These are phyloP conservation scores for Barnardius zonarius DNA, from an alignment of 2,113 vertebrate genomes.

Conservation along the genomic window DNA sequence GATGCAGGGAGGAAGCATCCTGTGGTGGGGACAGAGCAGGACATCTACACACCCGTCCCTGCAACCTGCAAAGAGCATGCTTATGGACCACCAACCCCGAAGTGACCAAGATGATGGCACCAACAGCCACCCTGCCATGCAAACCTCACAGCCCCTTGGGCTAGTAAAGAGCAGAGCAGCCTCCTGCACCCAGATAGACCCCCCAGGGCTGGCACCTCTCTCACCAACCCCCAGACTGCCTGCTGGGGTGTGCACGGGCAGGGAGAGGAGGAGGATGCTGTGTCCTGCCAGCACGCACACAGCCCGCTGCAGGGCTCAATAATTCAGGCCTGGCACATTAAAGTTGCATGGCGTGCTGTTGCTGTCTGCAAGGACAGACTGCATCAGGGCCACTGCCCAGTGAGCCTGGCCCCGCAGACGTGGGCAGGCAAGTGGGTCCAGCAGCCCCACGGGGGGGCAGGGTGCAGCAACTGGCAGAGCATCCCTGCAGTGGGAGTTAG, in stretches of 20 bases:
- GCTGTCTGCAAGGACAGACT: neutral
- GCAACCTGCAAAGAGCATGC: neutral
- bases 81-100: neutral
- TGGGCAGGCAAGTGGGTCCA: rapidly evolving
- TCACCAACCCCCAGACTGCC: rapidly evolving
- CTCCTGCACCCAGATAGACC: neutral
- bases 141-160: rapidly evolving
- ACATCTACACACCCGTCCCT: neutral
- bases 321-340: constrained; percentile 52
- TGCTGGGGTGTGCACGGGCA: rapidly evolving
- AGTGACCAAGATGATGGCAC: neutral
- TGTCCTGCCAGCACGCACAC: neutral
- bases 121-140: neutral
- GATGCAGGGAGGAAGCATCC: neutral
- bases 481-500: neutral
- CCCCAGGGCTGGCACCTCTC: neutral
- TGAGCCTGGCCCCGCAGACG: neutral
- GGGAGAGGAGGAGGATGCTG: neutral
- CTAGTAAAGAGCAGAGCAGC: neutral
- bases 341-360: constrained; percentile 1
- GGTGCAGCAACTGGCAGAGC: neutral
- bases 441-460: neutral
- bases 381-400: neutral
- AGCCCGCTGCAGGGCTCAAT: neutral
- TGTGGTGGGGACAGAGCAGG: rapidly evolving